Percentiles rank a stretch among this genome's conserved stretches.
Conservation (phyloP, 92 coral and sea anemone genomes). For the Siderastrea siderea region DNA sequence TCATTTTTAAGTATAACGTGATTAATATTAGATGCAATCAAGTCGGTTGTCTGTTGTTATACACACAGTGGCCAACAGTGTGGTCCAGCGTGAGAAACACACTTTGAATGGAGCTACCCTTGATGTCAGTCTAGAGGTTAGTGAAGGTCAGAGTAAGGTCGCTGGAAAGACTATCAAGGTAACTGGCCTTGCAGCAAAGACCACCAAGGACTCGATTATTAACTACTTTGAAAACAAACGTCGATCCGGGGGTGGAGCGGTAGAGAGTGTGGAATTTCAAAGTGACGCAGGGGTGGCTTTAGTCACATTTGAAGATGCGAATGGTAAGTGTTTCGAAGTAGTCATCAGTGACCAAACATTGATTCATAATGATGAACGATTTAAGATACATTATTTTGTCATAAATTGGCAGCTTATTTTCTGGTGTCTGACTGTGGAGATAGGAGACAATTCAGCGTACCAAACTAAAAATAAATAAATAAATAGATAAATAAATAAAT, state of each 20-base stretch:
- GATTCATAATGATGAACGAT: no score
- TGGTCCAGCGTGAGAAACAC: constrained; percentile 11
- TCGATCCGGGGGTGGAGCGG: constrained; percentile 80
- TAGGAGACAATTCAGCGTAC: no score
- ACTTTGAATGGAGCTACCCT: constrained; percentile 6
- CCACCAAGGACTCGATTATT: constrained; percentile 60
- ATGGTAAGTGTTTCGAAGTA: constrained; percentile 41
- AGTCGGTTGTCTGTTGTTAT: no score
- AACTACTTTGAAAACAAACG: constrained; percentile 71
- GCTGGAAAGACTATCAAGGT: constrained; percentile 39
- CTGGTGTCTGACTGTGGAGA: no score
- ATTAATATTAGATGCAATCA: no score
- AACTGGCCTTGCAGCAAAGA: constrained; percentile 62
- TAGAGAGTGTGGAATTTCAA: constrained; percentile 31
- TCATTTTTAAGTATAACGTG: no score
- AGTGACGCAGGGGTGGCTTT: constrained; percentile 46
- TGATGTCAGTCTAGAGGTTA: constrained; percentile 12
- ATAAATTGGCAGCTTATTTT: no score
- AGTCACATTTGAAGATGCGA: constrained; percentile 44
- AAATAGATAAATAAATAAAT: no score
- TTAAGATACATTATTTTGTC: no score
- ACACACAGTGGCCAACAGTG: constrained; percentile 22
- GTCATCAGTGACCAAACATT: no score
- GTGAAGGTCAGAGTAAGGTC: neutral
- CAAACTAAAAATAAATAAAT: no score